These are phyloP conservation scores for Vimba vimba DNA, from an alignment of 2,113 vertebrate genomes.

Conservation along the genomic window DNA sequence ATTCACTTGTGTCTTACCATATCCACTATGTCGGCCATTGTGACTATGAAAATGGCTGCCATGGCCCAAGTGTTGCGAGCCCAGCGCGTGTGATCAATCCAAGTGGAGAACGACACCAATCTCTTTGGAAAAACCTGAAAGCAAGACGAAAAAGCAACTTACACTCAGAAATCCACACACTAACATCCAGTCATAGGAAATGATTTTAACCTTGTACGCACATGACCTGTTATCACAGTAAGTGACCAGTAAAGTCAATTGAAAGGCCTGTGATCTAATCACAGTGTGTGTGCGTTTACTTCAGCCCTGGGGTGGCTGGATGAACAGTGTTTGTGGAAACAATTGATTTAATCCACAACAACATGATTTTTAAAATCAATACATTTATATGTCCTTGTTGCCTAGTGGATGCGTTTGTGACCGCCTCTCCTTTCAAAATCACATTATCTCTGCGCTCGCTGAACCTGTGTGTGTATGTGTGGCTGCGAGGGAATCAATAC, in stretches of 20 bases:
- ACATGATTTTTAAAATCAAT: conserved; percentile 6
- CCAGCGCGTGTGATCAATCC: conserved; percentile 97
- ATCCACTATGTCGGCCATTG: conserved; percentile 86
- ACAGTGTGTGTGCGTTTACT: neutral
- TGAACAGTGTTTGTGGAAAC: conserved; percentile 31
- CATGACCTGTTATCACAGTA: neutral
- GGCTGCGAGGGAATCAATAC: conserved; percentile 56
- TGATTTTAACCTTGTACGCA: conserved; percentile 8
- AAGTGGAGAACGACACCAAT: conserved; percentile 91
- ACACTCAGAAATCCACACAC: neutral
- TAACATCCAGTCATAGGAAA: neutral
- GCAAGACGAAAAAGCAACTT: neutral
- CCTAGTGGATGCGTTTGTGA: neutral
- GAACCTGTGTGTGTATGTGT: neutral
- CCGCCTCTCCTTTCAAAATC: neutral
- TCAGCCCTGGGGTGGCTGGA: neutral
- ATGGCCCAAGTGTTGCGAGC: conserved; percentile 97
- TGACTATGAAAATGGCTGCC: conserved; percentile 91
- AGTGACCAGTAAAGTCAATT: conserved; percentile 6
- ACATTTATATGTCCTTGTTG: neutral
- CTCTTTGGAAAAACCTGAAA: conserved; percentile 86
- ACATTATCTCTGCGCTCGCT: neutral
- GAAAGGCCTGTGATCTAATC: neutral
- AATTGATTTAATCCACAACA: conserved; percentile 22
- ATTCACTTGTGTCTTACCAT: conserved; percentile 81